Base-by-base conservation (phyloP, 2,113 vertebrate genomes). In the Corapipo altera region DNA sequence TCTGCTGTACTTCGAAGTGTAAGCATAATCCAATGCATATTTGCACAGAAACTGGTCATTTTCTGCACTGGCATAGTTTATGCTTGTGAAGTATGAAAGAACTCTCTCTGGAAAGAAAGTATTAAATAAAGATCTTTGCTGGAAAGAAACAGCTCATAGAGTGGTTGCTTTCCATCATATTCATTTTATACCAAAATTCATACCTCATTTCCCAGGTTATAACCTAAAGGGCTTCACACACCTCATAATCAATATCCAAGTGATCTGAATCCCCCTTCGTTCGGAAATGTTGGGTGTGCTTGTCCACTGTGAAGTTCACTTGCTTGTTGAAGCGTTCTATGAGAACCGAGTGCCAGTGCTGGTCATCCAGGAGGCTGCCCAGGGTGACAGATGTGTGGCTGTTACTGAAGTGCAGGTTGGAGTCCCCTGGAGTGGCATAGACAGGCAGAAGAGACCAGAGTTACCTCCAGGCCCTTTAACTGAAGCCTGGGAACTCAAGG, bases 161-260 rank as follows among this genome's bases (percentile, higher is more conserved):
- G 49, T 49, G 6, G 8, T 4, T 22, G 14, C 19, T 86, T 84
- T 80, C 37, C 21, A 23, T 12, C 48, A 72, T 10, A 37, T 33
- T 48, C 4, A 18, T 69, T 87, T 93, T 32, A 41, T 20, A 73
- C 5, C 13, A 79, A 64, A 64, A 15, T 67, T 94, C 65, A 65
- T 37, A 37, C 13, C 39, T 75, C 26, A 46, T 43, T n/a, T 66
- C 52, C 39, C 37, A 78, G 9, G 32, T 74, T 92, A 49, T 26
- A 91, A 88, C 9, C 26, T 39, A 75, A 92, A 94, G 72, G 17
- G 17, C 12, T 46, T 64, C 39, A 96, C 98, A 89, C 96, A 99
- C 99, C 99, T 99, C 99, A 27, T 99, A 99, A 97, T 99, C 99
- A 48, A 99, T 99, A 94, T 99, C 99, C 97, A 99, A 95, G 22